Evolutionary conservation across 2,888 invertebrate species (phyloP).

Genomic region (Lycia hirtaria): DNA sequence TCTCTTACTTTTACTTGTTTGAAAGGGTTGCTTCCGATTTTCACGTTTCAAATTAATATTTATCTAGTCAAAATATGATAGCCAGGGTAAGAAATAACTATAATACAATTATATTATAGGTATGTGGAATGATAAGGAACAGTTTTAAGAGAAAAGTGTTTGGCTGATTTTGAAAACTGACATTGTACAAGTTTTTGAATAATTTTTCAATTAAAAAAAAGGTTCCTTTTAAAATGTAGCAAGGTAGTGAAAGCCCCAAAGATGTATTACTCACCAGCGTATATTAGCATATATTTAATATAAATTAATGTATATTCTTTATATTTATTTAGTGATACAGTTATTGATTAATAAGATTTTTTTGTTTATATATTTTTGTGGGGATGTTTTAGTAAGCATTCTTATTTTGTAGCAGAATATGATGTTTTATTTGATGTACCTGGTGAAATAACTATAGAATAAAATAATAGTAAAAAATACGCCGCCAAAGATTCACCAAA

Average conservation of each 20-base stretch:
- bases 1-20: conserved; percentile 49
- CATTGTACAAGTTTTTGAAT: background rate
- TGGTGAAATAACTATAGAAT: too few species aligned
- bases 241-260: conserved; percentile 31
- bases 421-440: too few species aligned
- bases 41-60: conserved; percentile 39
- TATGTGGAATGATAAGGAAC: conserved; percentile 11
- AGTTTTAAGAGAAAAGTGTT: conserved; percentile 11
- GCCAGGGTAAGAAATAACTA: conserved; percentile 39
- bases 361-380: too few species aligned
- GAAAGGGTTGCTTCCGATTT: conserved; percentile 55
- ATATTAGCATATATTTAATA: background rate
- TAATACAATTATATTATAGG: conserved; percentile 24
- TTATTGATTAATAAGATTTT: too few species aligned
- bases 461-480: too few species aligned
- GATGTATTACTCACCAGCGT: background rate
- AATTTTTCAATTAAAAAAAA: background rate
- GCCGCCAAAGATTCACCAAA: too few species aligned
- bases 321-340: too few species aligned
- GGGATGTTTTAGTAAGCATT: too few species aligned
- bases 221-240: conserved; percentile 26
- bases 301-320: too few species aligned
- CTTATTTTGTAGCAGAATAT: too few species aligned
- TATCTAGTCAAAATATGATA: conserved; percentile 37
- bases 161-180: background rate